Conservation (phyloP, 2,797 vertebrate species). For the Perodicticus potto region DNA sequence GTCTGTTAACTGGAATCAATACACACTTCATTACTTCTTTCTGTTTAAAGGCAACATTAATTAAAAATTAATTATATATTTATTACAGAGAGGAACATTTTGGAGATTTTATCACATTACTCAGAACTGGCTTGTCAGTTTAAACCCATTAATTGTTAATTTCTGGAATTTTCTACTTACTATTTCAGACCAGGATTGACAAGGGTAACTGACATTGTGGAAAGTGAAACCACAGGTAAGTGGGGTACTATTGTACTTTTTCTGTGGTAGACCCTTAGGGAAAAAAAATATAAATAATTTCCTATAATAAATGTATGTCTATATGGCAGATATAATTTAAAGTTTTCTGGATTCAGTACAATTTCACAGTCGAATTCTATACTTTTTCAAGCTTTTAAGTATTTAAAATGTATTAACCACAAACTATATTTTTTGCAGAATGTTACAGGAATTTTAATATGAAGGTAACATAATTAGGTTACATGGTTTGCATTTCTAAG, state of each 20-base stretch:
- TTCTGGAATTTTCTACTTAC: neutral
- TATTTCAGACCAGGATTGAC: neutral
- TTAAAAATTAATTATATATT: neutral
- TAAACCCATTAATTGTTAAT: neutral
- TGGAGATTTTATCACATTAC: neutral
- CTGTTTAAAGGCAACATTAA: neutral
- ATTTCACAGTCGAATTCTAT: neutral
- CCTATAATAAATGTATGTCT: neutral
- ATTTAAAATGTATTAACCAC: neutral
- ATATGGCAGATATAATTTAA: neutral
- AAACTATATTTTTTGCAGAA: neutral
- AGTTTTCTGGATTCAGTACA: neutral
- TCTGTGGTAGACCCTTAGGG: neutral
- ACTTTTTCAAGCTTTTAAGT: neutral
- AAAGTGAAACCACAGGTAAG: neutral
- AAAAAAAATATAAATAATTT: constrained; percentile 23
- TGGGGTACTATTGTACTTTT: neutral
- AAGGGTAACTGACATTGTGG: neutral
- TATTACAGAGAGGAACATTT: neutral
- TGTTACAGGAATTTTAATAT: neutral
- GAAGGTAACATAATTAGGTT: too few species aligned
- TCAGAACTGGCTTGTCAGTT: neutral
- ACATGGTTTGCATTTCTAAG: too few species aligned
- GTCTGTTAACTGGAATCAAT: neutral
- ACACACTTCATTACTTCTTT: neutral